These are phyloP conservation scores for Cyrtonyx montezumae DNA, from an alignment of 2,113 vertebrate genomes.

Conservation along the genomic window DNA sequence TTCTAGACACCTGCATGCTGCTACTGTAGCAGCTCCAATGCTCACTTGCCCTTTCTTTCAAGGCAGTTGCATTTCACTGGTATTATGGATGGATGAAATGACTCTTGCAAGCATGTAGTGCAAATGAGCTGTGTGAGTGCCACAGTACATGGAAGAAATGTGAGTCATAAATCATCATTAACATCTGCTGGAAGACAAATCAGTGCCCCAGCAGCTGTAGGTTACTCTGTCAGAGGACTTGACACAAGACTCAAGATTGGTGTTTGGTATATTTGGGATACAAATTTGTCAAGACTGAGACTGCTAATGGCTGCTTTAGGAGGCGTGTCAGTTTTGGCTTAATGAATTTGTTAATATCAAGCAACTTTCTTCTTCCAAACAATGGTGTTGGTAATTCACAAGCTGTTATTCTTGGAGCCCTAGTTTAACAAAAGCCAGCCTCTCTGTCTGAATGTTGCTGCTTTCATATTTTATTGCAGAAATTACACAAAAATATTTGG, in stretches of 20 bases:
- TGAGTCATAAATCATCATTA: slow-evolving; percentile 65
- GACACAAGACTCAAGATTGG: not conserved
- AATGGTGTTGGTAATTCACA: slow-evolving; percentile 66
- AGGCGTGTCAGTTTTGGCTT: slow-evolving; percentile 17
- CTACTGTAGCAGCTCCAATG: not conserved
- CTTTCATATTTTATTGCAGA: slow-evolving; percentile 74
- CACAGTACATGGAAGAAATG: slow-evolving; percentile 42
- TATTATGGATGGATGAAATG: slow-evolving; percentile 18
- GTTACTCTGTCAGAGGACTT: slow-evolving; percentile 1
- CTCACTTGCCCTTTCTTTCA: not conserved
- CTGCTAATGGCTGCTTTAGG: slow-evolving; percentile 17
- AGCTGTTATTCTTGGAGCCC: slow-evolving; percentile 73
- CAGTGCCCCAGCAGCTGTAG: not conserved
- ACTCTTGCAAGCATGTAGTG: slow-evolving; percentile 9
- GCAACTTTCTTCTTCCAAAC: slow-evolving; percentile 40
- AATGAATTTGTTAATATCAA: slow-evolving; percentile 58
- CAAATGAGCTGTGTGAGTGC: slow-evolving; percentile 43
- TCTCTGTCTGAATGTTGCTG: slow-evolving; percentile 67
- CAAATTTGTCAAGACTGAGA: not conserved
- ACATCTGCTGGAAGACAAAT: slow-evolving; percentile 8
- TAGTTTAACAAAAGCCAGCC: slow-evolving; percentile 68
- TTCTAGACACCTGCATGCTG: not conserved
- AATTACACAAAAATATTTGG: slow-evolving; percentile 76
- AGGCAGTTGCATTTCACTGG: not conserved
- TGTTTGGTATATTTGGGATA: not conserved